Percentiles rank a stretch among this genome's conserved stretches.
These are phyloP conservation scores for Furcifer pardalis DNA, from an alignment of 2,797 vertebrate genomes.

Conservation along the genomic window DNA sequence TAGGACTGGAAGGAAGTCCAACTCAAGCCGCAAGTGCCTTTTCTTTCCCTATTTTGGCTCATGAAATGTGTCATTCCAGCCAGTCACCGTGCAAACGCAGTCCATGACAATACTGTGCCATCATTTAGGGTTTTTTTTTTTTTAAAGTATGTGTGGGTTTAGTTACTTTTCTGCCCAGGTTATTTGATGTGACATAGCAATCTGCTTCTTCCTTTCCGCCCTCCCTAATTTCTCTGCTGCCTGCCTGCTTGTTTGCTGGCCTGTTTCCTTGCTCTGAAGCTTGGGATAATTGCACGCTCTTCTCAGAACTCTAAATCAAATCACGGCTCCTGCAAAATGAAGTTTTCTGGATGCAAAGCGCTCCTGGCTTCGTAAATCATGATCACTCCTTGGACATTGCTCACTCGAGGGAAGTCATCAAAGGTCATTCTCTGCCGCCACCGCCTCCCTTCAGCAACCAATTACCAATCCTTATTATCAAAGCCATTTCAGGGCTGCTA, in stretches of 20 bases:
- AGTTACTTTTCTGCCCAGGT: background rate
- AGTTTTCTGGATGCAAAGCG: conserved; percentile 65
- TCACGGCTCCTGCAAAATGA: conserved; percentile 73
- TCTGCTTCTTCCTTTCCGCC: background rate
- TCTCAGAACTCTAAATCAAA: conserved; percentile 75
- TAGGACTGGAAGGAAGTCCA: background rate
- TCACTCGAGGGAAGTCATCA: background rate
- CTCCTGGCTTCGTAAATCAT: conserved; percentile 61
- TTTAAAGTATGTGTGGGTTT: background rate
- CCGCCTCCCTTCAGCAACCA: conserved; percentile 13
- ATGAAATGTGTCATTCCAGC: background rate
- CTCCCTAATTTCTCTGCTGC: background rate
- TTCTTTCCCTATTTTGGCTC: background rate
- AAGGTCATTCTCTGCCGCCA: conserved; percentile 22
- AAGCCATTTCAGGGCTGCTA: background rate
- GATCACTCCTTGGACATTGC: accelerated
- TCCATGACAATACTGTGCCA: background rate
- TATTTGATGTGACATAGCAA: conserved; percentile 14
- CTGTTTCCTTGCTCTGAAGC: conserved; percentile 43
- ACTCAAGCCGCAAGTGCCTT: background rate
- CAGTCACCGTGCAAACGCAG: background rate
- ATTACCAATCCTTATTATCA: background rate
- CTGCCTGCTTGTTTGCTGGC: background rate
- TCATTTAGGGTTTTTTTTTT: background rate
- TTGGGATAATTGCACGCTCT: conserved; percentile 68